phyloP scores from a whole-genome alignment of 2,888 invertebrate species.

The Anarsia innoxiella region DNA sequence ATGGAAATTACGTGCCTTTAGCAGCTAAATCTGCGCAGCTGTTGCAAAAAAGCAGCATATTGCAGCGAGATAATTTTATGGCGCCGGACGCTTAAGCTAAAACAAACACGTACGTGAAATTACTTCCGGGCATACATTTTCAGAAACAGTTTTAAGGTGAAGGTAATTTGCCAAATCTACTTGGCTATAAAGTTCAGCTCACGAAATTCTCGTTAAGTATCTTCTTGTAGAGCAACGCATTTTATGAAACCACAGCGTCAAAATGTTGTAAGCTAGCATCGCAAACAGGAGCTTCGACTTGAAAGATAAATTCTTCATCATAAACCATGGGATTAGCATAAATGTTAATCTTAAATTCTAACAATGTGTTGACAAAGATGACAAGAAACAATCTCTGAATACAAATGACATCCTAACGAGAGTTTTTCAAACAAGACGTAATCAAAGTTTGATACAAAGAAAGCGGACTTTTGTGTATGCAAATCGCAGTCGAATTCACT shows the following conservation, averaged over 20 bases:
- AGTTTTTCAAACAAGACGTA: slow-evolving; percentile 34
- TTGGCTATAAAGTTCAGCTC: slow-evolving; percentile 35
- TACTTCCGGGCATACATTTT: slow-evolving; percentile 49
- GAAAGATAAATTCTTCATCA: background rate
- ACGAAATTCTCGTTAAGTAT: slow-evolving; percentile 20
- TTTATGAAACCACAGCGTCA: slow-evolving; percentile 1
- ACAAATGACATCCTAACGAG: slow-evolving; percentile 22
- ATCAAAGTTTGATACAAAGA: slow-evolving; percentile 36
- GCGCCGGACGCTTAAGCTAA: slow-evolving; percentile 44
- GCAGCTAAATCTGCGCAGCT: slow-evolving; percentile 37
- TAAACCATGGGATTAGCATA: background rate
- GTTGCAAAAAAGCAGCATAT: slow-evolving; percentile 41
- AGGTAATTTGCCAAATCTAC: slow-evolving; percentile 49
- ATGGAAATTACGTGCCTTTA: slow-evolving; percentile 45
- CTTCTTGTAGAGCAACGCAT: slow-evolving; percentile 7
- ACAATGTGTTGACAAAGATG: slow-evolving; percentile 1
- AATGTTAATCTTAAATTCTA: background rate
- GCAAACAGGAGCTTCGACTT: slow-evolving; percentile 1
- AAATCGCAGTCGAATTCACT: slow-evolving; percentile 60
- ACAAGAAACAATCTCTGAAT: slow-evolving; percentile 3
- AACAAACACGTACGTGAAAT: slow-evolving; percentile 56
- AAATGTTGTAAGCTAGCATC: background rate
- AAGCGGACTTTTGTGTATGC: slow-evolving; percentile 43
- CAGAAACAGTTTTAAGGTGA: slow-evolving; percentile 44
- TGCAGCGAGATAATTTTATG: slow-evolving; percentile 49